These are phyloP conservation scores for Lepus europaeus DNA, from an alignment of 2,113 vertebrate genomes.

Conservation along the genomic window DNA sequence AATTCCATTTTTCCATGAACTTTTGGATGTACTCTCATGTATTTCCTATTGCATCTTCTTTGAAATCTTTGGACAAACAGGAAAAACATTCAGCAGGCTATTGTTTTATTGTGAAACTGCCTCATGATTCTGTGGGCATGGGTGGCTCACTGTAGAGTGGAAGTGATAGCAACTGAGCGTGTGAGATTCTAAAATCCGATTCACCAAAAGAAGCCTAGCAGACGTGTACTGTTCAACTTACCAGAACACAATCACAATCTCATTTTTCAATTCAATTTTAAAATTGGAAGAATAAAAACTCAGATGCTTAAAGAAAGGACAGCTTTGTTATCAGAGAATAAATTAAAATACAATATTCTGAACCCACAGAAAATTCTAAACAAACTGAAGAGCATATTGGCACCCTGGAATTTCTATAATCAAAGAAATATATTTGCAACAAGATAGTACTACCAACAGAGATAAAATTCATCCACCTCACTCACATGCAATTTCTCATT, in stretches of 20 bases:
- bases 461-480: slow-evolving; percentile 60
- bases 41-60: slow-evolving; percentile 3
- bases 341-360: not conserved
- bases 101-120: not conserved
- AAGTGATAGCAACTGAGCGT: slow-evolving; percentile 47
- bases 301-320: not conserved
- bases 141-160: slow-evolving; percentile 60
- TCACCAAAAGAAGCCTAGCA: slow-evolving; percentile 68
- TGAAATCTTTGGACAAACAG: not conserved
- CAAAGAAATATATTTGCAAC: not conserved
- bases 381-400: not conserved
- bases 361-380: slow-evolving; percentile 49
- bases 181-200: slow-evolving; percentile 69
- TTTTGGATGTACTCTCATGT: too few relatives aligned
- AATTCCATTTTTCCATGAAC: too few relatives aligned
- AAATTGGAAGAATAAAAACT: slow-evolving; percentile 42
- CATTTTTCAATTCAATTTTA: slow-evolving; percentile 61
- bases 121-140: not conserved
- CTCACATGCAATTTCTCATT: slow-evolving; percentile 22
- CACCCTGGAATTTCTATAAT: not conserved
- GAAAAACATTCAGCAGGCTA: not conserved
- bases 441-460: not conserved
- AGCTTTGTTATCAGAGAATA: not conserved
- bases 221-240: not conserved
- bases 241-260: slow-evolving; percentile 20